phyloP scores from a whole-genome alignment of 2,113 vertebrate species.

The Sylvietta virens region DNA sequence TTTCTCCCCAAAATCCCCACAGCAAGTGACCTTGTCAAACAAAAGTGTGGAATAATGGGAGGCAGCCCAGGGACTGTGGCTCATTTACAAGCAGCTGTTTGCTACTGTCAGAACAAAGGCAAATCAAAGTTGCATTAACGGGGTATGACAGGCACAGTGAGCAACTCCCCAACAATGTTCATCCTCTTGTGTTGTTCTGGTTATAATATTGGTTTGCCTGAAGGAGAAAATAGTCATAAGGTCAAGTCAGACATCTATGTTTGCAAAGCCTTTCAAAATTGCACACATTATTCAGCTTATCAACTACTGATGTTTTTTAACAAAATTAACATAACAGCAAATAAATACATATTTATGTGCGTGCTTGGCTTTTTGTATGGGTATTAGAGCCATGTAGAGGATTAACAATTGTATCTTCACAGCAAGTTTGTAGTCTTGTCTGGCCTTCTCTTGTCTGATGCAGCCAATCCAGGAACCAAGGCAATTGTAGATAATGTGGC shows the following conservation, averaged over 20 bases:
- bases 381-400: neutral
- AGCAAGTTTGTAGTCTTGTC: neutral
- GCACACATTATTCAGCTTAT: neutral
- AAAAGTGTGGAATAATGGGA: constrained; percentile 83
- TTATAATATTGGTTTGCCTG: constrained; percentile 50
- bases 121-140: constrained; percentile 84
- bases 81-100: constrained; percentile 95
- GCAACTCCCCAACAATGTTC: constrained; percentile 73
- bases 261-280: constrained; percentile 38
- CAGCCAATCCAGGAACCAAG: neutral
- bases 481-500: neutral
- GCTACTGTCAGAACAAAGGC: constrained; percentile 83
- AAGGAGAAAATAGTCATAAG: constrained; percentile 39
- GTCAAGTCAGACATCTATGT: constrained; percentile 31
- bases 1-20: constrained; percentile 81
- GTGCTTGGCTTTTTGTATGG: neutral
- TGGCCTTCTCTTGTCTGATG: neutral
- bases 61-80: constrained; percentile 73
- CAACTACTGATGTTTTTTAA: neutral
- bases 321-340: neutral
- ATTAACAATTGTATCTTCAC: neutral
- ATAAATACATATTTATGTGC: neutral
- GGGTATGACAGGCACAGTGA: constrained; percentile 81
- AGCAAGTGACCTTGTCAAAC: constrained; percentile 88
- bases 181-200: constrained; percentile 45